These are phyloP conservation scores for Habropoda laboriosa DNA, from an alignment of 1,140 invertebrate species.

Conservation along the genomic window DNA sequence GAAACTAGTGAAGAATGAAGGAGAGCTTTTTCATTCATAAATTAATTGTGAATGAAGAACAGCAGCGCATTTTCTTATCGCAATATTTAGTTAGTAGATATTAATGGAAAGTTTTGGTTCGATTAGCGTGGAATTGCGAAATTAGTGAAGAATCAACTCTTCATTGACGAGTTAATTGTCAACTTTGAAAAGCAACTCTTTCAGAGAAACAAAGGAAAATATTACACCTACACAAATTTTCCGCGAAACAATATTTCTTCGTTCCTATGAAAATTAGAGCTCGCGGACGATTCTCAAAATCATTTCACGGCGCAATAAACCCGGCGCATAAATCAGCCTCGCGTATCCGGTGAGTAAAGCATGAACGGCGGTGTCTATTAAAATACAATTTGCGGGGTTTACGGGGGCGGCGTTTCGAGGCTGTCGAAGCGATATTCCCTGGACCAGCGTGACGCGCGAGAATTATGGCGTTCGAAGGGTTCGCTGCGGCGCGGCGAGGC, in stretches of 20 bases:
- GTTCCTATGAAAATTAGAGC: neutral
- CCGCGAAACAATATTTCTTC: neutral
- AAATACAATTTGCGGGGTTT: slow-evolving; percentile 32
- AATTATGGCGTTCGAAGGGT: slow-evolving; percentile 13
- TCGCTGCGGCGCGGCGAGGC: slow-evolving; percentile 7
- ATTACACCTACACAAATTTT: neutral
- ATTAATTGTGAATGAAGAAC: too few species aligned
- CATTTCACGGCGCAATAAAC: neutral
- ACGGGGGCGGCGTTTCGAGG: neutral
- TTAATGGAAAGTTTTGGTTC: too few species aligned
- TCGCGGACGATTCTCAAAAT: neutral
- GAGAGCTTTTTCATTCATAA: too few species aligned
- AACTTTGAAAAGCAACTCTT: too few species aligned
- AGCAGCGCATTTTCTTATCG: too few species aligned
- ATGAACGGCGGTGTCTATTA: slow-evolving; percentile 19
- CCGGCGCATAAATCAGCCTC: neutral
- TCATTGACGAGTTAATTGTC: too few species aligned
- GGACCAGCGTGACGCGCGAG: neutral
- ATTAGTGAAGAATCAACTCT: too few species aligned
- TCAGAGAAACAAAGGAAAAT: too few species aligned
- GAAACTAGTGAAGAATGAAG: too few species aligned
- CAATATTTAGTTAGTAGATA: too few species aligned
- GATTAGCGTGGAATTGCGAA: too few species aligned
- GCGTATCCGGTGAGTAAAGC: neutral
- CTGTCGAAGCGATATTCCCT: slow-evolving; percentile 23